Percentiles rank a stretch among this genome's conserved stretches.
phyloP scores from a whole-genome alignment of 1,140 invertebrate genomes.

The Drosophila equinoxialis region DNA sequence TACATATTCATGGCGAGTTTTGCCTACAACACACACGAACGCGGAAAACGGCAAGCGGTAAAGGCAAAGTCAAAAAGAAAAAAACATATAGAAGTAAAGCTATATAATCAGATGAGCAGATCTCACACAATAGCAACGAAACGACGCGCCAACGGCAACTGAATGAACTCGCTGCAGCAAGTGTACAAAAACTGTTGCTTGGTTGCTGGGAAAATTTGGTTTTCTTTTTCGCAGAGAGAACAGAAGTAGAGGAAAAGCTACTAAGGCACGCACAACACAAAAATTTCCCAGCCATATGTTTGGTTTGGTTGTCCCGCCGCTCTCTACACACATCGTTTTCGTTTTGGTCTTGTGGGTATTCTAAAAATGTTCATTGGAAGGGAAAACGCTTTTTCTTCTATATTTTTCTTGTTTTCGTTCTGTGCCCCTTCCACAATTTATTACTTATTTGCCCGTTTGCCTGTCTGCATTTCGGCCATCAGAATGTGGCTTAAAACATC shows the following conservation, averaged over 20 bases:
- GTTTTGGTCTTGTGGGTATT: constrained; percentile 12
- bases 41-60: constrained; percentile 22
- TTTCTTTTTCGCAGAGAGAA: constrained; percentile 10
- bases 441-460: too few relatives aligned
- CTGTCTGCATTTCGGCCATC: constrained; percentile 2
- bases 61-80: constrained; percentile 31
- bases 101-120: constrained; percentile 21
- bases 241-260: constrained; percentile 30
- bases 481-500: constrained; percentile 11
- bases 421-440: too few relatives aligned
- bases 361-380: constrained; percentile 36
- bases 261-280: constrained; percentile 10
- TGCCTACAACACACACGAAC: constrained; percentile 13
- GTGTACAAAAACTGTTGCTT: constrained; percentile 41
- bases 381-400: too few relatives aligned
- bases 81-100: constrained; percentile 42
- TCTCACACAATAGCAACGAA: constrained; percentile 26
- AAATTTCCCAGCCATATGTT: constrained; percentile 18
- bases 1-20: constrained; percentile 35
- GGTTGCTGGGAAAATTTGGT: constrained; percentile 47
- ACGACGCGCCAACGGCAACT: constrained; percentile 56
- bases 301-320: neutral
- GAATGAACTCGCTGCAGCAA: constrained; percentile 36
- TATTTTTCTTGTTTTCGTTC: too few relatives aligned
- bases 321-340: constrained; percentile 7